Percentiles rank a stretch among this genome's conserved stretches.
phyloP scores from a whole-genome alignment of 2,113 vertebrate genomes.

The Morone saxatilis region DNA sequence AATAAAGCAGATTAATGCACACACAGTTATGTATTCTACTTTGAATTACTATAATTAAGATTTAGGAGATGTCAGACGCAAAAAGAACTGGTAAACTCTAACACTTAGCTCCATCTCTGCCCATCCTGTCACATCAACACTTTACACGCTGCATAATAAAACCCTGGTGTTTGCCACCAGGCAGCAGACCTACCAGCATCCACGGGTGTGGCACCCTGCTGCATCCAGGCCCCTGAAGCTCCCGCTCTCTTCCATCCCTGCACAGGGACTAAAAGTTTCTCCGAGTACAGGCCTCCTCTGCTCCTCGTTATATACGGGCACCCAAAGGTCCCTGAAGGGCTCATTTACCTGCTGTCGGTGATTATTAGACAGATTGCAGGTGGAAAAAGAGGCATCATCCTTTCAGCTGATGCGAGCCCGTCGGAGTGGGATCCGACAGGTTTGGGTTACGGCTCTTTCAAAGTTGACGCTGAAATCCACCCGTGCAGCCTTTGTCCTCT shows the following conservation, averaged over 20 bases:
- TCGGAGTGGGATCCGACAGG: conserved; percentile 56
- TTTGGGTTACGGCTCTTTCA: conserved; percentile 80
- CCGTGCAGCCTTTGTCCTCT: conserved; percentile 77
- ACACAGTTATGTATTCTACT: not conserved
- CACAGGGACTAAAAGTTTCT: conserved; percentile 34
- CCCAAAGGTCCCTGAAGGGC: conserved; percentile 46
- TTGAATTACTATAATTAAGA: not conserved
- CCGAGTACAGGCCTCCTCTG: conserved; percentile 38
- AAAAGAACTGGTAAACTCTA: not conserved
- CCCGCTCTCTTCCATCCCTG: conserved; percentile 3
- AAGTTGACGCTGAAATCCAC: conserved; percentile 77
- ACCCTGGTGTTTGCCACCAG: not conserved
- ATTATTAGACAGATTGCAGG: conserved; percentile 82
- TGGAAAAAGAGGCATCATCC: conserved; percentile 80
- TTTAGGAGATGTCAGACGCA: not conserved
- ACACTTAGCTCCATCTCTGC: not conserved
- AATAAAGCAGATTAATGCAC: not conserved
- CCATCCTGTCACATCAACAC: not conserved
- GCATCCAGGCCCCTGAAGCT: conserved; percentile 25
- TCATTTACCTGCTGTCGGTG: conserved; percentile 89
- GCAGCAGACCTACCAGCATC: conserved; percentile 55
- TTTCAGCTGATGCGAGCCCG: conserved; percentile 72
- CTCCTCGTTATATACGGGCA: conserved; percentile 71
- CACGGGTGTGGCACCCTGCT: conserved; percentile 59
- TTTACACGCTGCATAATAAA: not conserved